Percentiles rank a stretch among this genome's conserved stretches.
phyloP scores from a whole-genome alignment of 2,797 vertebrate genomes.

The Leucoraja ocellata region DNA sequence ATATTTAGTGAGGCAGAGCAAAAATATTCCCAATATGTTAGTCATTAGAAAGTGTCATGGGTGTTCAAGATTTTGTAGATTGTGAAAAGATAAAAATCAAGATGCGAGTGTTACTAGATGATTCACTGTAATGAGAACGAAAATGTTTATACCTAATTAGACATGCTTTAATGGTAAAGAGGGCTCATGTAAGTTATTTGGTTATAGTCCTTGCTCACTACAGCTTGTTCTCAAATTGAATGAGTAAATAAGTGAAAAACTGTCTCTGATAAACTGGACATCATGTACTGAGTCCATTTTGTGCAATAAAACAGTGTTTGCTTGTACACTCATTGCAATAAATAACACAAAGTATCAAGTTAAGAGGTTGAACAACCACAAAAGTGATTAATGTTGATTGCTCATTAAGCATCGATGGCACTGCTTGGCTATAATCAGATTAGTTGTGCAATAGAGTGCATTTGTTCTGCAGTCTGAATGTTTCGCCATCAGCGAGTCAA shows the following conservation, averaged over 20 bases:
- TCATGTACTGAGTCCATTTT: constrained; percentile 25
- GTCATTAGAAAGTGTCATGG: neutral
- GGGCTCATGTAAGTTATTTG: neutral
- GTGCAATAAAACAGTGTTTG: constrained; percentile 34
- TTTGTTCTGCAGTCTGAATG: constrained; percentile 54
- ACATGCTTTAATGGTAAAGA: neutral
- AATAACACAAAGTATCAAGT: constrained; percentile 48
- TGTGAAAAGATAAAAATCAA: neutral
- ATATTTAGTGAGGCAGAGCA: neutral
- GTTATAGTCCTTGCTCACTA: neutral
- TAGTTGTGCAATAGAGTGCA: constrained; percentile 52
- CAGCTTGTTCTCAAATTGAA: neutral
- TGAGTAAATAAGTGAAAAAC: constrained; percentile 31
- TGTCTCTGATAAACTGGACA: constrained; percentile 34
- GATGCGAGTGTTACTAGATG: neutral
- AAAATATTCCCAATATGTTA: neutral
- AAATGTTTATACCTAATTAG: neutral
- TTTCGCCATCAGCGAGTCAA: constrained; percentile 51
- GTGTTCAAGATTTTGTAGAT: neutral
- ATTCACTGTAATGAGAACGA: neutral
- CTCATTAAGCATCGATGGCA: constrained; percentile 55
- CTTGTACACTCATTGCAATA: constrained; percentile 43
- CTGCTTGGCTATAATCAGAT: constrained; percentile 59
- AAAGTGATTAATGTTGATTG: constrained; percentile 62
- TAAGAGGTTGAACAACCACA: constrained; percentile 50